phyloP scores from a whole-genome alignment of 2,888 invertebrate species.

The Malthinus seriepunctatus region DNA sequence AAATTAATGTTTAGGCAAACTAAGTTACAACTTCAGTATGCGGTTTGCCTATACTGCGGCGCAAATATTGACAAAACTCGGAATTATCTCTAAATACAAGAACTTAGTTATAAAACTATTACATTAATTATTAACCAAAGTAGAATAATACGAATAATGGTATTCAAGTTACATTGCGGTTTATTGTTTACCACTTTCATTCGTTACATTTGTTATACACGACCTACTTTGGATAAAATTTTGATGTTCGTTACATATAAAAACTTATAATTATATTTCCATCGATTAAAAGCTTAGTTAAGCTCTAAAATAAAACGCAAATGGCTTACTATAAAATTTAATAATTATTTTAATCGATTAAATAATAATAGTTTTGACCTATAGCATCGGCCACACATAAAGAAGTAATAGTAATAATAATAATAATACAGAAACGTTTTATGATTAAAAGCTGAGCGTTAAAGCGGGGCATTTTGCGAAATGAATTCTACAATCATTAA shows the following conservation, averaged over 20 bases:
- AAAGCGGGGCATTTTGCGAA: constrained; percentile 35
- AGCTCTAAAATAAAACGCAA: no score
- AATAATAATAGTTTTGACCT: constrained; percentile 3
- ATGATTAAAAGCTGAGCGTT: constrained; percentile 30
- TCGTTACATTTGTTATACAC: no score
- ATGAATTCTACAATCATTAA: constrained; percentile 48
- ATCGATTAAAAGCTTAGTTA: no score
- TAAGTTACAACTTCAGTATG: constrained; percentile 1
- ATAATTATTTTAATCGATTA: neutral
- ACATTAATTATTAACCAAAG: constrained; percentile 4
- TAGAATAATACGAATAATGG: no score
- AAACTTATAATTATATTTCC: no score
- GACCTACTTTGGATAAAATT: no score
- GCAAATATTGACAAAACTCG: neutral
- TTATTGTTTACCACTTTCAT: no score
- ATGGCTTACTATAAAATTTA: no score
- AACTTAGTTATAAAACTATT: neutral
- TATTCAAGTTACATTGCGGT: no score
- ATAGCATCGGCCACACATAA: neutral
- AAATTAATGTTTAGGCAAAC: neutral
- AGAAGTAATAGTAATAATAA: constrained; percentile 1
- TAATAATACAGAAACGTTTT: constrained; percentile 31
- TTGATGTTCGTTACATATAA: no score
- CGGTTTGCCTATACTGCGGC: constrained; percentile 5
- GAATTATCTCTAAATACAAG: no score